A percentile compares a stretch with the other conserved stretches of the same genome.
phyloP scores from a whole-genome alignment of 2,888 invertebrate species.

The Pollenia amentaria region DNA sequence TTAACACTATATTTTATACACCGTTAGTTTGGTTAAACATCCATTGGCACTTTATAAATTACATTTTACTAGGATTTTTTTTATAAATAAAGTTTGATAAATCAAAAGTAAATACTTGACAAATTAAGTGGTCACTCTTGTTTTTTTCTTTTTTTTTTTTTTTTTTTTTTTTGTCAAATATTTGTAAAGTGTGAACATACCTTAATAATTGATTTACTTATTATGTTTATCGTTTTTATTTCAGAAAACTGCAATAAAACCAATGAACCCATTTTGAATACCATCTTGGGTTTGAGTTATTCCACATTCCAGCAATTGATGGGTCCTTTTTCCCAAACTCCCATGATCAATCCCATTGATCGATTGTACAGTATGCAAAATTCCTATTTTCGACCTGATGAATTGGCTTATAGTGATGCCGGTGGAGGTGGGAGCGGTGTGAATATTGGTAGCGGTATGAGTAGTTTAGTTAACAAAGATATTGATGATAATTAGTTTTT shows the following conservation, averaged over 20 bases:
- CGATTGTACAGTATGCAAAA: constrained; percentile 88
- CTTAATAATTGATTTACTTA: no score
- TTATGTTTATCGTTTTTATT: neutral
- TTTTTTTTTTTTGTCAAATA: neutral
- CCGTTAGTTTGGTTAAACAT: no score
- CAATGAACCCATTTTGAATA: constrained; percentile 83
- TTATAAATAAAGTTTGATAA: no score
- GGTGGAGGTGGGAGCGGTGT: constrained; percentile 60
- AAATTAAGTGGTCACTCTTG: no score
- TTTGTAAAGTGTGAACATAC: no score
- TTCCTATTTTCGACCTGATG: constrained; percentile 87
- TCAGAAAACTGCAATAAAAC: constrained; percentile 84
- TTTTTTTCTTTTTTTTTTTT: no score
- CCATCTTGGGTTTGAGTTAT: constrained; percentile 84
- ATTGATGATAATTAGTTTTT: constrained; percentile 68
- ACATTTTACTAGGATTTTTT: no score
- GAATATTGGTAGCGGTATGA: constrained; percentile 6
- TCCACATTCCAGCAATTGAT: constrained; percentile 84
- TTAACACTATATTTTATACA: no score
- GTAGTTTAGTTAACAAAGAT: constrained; percentile 67
- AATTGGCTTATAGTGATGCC: constrained; percentile 82
- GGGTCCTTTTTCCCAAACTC: constrained; percentile 84
- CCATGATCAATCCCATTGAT: constrained; percentile 87
- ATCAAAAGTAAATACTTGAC: no score
- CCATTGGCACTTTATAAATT: neutral